A percentile compares a stretch with the other conserved stretches of the same genome.
Conservation (phyloP, 2,797 vertebrate species). For the Melanotaenia maccullochi region DNA sequence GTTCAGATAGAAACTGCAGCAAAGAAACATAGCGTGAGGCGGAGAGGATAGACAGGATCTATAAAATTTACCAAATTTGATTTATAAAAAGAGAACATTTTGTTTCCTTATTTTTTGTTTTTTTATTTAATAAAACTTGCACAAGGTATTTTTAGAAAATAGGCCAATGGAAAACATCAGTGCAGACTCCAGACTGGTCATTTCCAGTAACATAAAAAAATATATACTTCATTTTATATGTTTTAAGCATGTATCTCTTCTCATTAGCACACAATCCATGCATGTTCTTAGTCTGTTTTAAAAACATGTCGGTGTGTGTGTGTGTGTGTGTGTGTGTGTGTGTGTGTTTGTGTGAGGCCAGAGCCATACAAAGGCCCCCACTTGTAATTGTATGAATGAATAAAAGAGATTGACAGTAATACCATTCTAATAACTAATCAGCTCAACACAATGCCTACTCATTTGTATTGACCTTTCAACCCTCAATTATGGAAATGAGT, state of each 20-base stretch:
- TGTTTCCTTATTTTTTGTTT: background rate
- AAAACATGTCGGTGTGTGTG: constrained; percentile 21
- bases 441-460: constrained; percentile 82
- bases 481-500: constrained; percentile 86
- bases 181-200: background rate
- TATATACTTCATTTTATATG: background rate
- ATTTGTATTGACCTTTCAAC: constrained; percentile 86
- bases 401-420: constrained; percentile 84
- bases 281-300: constrained; percentile 30
- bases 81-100: background rate
- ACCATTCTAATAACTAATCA: constrained; percentile 87
- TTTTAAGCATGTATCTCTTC: constrained; percentile 21
- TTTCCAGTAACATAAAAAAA: background rate
- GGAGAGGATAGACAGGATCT: background rate
- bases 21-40: background rate
- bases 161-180: constrained; percentile 5
- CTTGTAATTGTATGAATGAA: constrained; percentile 81
- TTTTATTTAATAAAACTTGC: background rate
- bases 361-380: constrained; percentile 70
- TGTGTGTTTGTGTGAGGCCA: constrained; percentile 59
- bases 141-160: background rate
- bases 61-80: background rate
- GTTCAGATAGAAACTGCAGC: background rate
- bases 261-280: constrained; percentile 15
- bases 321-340: constrained; percentile 9